Evolutionary conservation across 2,888 invertebrate genomes (phyloP).

Genomic region (Schrankia costaestrigalis): DNA sequence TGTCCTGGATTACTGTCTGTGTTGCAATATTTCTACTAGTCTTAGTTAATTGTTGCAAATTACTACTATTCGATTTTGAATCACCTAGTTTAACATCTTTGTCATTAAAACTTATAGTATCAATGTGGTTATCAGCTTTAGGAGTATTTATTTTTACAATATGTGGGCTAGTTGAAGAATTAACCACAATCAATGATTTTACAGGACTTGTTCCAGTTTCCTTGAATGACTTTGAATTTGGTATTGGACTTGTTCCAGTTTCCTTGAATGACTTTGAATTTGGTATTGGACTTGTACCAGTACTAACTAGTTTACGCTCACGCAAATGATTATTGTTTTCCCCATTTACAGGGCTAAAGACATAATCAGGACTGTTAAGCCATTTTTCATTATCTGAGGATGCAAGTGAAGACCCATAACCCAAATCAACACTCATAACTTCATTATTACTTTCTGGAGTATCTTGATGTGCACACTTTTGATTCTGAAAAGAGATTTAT

Average conservation of each 20-base stretch:
- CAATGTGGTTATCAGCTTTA: background rate
- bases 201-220: conserved; percentile 2
- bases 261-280: too few relatives aligned
- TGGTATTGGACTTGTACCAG: conserved; percentile 32
- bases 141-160: background rate
- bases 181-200: background rate
- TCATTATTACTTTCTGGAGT: too few relatives aligned
- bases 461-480: conserved; percentile 1
- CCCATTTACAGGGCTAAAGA: conserved; percentile 35
- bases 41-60: background rate
- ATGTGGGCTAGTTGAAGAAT: conserved; percentile 3
- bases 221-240: too few relatives aligned
- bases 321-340: conserved; percentile 30
- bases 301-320: conserved; percentile 20
- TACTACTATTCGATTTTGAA: too few relatives aligned
- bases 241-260: conserved; percentile 19
- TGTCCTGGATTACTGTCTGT: background rate
- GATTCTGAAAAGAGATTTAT: conserved; percentile 11
- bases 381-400: conserved; percentile 61
- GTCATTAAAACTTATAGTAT: conserved; percentile 6
- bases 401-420: conserved; percentile 64
- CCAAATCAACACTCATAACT: conserved; percentile 59
- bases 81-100: conserved; percentile 10
- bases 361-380: conserved; percentile 58
- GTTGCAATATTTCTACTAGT: background rate